phyloP scores from a whole-genome alignment of 2,888 invertebrate species.

The Latheticus oryzae region DNA sequence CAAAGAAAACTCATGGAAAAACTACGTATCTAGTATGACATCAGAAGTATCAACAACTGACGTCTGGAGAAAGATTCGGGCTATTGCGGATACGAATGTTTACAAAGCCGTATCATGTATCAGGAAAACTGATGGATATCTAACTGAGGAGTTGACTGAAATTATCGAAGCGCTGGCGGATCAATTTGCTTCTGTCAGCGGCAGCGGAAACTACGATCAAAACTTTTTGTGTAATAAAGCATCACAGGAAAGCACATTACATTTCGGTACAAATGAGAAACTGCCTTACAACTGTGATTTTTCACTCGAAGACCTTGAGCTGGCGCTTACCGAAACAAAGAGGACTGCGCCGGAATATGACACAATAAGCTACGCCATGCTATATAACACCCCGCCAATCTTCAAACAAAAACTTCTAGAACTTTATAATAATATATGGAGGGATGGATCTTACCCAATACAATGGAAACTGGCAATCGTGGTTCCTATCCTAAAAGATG shows the following conservation, averaged over 20 bases:
- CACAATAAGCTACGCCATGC: background rate
- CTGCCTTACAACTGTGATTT: too few relatives aligned
- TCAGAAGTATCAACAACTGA: too few relatives aligned
- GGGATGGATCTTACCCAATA: slow-evolving; percentile 11
- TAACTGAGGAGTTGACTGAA: background rate
- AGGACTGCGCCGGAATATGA: background rate
- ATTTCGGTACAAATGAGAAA: slow-evolving; percentile 1
- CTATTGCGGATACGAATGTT: background rate
- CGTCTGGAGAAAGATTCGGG: background rate
- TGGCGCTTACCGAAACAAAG: background rate
- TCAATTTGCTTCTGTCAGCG: slow-evolving; percentile 3
- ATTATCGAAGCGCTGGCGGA: background rate
- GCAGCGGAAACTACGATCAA: background rate
- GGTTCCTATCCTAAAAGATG: slow-evolving; percentile 25
- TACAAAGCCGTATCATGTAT: slow-evolving; percentile 3
- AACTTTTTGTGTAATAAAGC: background rate
- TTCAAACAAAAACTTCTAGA: background rate
- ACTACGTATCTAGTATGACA: slow-evolving; percentile 4
- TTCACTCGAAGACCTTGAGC: too few relatives aligned
- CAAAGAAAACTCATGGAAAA: slow-evolving; percentile 1
- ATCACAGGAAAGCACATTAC: background rate
- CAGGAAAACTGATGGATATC: background rate
- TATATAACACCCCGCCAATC: background rate
- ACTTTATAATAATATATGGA: slow-evolving; percentile 28
- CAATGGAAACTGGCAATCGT: slow-evolving; percentile 25